phyloP scores from a whole-genome alignment of 2,888 invertebrate genomes.

The Endomychus coccineus region DNA sequence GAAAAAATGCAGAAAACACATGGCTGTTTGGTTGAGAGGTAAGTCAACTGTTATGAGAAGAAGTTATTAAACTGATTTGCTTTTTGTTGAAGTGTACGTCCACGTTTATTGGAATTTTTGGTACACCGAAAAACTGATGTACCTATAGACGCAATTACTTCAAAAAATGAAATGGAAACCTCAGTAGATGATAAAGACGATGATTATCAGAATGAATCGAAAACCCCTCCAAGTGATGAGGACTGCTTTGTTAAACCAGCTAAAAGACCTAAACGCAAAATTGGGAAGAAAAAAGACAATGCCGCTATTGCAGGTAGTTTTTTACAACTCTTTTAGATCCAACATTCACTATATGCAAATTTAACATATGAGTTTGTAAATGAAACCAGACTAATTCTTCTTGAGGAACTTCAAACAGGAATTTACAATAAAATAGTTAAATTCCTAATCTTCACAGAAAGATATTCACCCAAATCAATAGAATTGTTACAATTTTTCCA shows the following conservation, averaged over 20 bases:
- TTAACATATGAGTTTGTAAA: no score
- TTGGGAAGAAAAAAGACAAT: background rate
- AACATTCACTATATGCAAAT: no score
- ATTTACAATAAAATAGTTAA: no score
- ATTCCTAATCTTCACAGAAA: no score
- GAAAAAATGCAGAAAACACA: constrained; percentile 31
- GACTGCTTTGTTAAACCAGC: constrained; percentile 13
- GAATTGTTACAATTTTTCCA: no score
- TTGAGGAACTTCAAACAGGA: no score
- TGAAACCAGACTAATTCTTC: no score
- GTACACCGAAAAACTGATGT: constrained; percentile 7
- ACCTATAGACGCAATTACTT: background rate
- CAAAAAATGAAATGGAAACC: background rate
- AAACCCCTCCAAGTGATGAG: constrained; percentile 8
- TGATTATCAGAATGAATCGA: constrained; percentile 1
- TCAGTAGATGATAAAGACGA: background rate
- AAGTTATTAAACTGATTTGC: background rate
- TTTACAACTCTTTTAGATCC: background rate
- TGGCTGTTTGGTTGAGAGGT: constrained; percentile 26
- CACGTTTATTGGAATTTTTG: constrained; percentile 24
- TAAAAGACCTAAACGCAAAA: constrained; percentile 14
- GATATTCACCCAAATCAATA: no score
- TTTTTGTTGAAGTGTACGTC: constrained; percentile 21
- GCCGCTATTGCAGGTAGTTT: background rate
- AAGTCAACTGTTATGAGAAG: background rate